Conservation (phyloP, 1,140 invertebrate species). For the Drosophila prosaltans region DNA sequence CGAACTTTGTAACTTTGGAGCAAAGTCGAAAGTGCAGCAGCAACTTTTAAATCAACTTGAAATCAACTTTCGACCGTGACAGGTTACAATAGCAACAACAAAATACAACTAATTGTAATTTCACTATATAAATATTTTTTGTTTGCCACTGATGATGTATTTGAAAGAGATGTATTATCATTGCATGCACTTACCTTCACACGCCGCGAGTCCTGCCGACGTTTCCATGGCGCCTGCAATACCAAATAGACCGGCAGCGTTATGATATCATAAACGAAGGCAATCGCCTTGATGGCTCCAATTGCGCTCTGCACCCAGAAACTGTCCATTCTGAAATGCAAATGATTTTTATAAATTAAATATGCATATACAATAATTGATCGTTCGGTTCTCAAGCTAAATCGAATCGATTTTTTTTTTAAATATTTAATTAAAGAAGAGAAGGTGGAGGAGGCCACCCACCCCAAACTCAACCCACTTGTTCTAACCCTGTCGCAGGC, state of each 20-base stretch:
- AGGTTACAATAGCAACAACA: constrained; percentile 26
- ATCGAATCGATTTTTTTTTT: too few species aligned
- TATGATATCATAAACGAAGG: constrained; percentile 94
- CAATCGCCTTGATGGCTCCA: constrained; percentile 89
- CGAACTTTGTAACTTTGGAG: constrained; percentile 46
- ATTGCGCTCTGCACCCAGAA: constrained; percentile 90
- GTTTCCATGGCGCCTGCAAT: constrained; percentile 94
- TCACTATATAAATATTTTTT: too few species aligned
- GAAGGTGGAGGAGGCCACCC: neutral
- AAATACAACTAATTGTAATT: too few species aligned
- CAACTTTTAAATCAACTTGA: constrained; percentile 27
- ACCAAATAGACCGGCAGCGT: constrained; percentile 95
- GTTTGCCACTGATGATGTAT: too few species aligned
- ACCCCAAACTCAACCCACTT: constrained; percentile 30
- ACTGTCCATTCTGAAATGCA: constrained; percentile 88
- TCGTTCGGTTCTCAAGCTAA: too few species aligned
- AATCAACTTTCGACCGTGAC: constrained; percentile 37
- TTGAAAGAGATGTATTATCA: too few species aligned
- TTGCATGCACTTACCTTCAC: constrained; percentile 86
- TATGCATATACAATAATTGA: constrained; percentile 20
- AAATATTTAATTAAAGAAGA: too few species aligned
- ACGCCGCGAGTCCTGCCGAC: constrained; percentile 88
- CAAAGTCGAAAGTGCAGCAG: constrained; percentile 50
- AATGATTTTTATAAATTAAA: constrained; percentile 36
- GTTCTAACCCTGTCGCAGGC: constrained; percentile 54